Base-by-base conservation (phyloP, 2,888 invertebrate species). In the Lamellibrachia columna region DNA sequence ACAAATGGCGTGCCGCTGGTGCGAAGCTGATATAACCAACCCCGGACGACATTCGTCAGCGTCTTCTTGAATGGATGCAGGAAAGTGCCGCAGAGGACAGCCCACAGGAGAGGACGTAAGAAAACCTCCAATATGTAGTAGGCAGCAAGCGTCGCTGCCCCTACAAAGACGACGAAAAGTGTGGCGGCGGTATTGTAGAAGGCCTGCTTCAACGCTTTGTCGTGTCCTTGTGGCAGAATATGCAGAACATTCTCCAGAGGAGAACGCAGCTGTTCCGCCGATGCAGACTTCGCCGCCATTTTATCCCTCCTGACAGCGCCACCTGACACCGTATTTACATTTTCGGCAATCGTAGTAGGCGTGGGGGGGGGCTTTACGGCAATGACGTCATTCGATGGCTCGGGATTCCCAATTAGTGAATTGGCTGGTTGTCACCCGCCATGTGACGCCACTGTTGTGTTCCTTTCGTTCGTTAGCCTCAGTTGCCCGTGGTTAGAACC, bases 71-170 rank as follows among this genome's bases (percentile, higher is more conserved):
- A 98, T 0, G 99, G 99, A 96, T 99, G 98, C n/a, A 99, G 97
- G 90, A 99, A 98, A 0, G 99, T 99, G n/a, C 99, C 99, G 95
- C 99, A 98, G 60, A 99, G 97, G 93, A 99, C 97, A 0, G 99
- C 99, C 99, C 99, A 99, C 94, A 99, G 97, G 92, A 99, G 97
- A 0, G 99, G 99, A 94, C 98, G 98, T 75, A 99, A 97, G 96
- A 99, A 99, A 0, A 99, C 99, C 95, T 98, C 98, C 58, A 99
- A 97, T 91, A 97, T 96, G 94, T 96, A 96, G 94, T 96, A 97
- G 2, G 96, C 96, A 4, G 96, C 96, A 92, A 96, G 94, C 2
- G 95, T 95, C 0, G 96, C 96, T 94, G 98, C 98, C 94, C 98
- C 95, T 11, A 96, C 96, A 92, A 98, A 93, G 11, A 96, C 93